Evolutionary conservation across 2,888 invertebrate genomes (phyloP).

Genomic region (Hanleya hanleyi): DNA sequence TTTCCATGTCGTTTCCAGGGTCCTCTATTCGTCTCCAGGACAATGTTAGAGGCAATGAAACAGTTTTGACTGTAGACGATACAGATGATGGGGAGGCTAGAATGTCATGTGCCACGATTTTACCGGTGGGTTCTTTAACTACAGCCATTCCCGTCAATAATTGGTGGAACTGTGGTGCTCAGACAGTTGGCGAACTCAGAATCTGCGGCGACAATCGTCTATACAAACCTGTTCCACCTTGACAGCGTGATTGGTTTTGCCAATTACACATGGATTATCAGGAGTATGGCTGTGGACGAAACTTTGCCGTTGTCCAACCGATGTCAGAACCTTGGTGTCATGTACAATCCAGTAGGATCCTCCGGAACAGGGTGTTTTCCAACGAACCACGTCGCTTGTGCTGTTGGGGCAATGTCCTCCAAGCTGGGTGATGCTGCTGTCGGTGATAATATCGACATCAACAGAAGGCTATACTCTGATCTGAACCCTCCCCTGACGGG

Average conservation of each 20-base stretch:
- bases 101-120: conserved; percentile 48
- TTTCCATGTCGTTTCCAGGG: conserved; percentile 34
- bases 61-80: too few species aligned
- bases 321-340: background rate
- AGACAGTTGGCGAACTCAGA: conserved; percentile 35
- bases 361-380: conserved; percentile 33
- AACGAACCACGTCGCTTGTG: conserved; percentile 35
- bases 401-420: conserved; percentile 47
- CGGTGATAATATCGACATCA: conserved; percentile 21
- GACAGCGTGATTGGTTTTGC: conserved; percentile 14
- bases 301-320: conserved; percentile 25
- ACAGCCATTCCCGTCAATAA: conserved; percentile 44
- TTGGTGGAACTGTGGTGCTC: conserved; percentile 51
- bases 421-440: conserved; percentile 48
- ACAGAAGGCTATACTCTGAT: conserved; percentile 40
- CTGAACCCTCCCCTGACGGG: conserved; percentile 45
- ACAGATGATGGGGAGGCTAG: background rate
- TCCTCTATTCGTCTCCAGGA: conserved; percentile 38
- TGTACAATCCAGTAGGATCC: conserved; percentile 37
- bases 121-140: conserved; percentile 34
- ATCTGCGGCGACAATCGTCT: conserved; percentile 42
- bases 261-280: conserved; percentile 35
- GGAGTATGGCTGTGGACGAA: conserved; percentile 13
- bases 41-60: too few species aligned
- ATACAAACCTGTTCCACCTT: conserved; percentile 39